Conservation (phyloP, 2,797 vertebrate species). For the Stomatorhinus walkeri region DNA sequence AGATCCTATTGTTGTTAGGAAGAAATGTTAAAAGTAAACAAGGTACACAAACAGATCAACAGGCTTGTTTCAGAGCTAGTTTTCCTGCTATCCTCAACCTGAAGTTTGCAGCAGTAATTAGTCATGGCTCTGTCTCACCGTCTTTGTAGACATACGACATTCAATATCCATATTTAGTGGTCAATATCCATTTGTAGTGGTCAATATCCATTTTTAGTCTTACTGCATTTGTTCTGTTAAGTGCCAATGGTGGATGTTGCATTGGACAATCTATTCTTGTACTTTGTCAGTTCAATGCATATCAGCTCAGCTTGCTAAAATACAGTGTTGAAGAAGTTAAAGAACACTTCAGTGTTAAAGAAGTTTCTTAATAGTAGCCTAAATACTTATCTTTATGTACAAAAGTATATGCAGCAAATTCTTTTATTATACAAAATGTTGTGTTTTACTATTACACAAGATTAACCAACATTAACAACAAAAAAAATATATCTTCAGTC, state of each 20-base stretch:
- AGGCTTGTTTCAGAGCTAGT: not conserved
- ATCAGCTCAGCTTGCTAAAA: not conserved
- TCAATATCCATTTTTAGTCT: not conserved
- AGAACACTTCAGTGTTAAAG: not conserved
- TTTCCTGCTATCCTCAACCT: not conserved
- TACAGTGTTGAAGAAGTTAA: not conserved
- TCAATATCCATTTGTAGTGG: too few relatives aligned
- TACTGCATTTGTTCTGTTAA: not conserved
- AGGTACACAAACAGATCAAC: not conserved
- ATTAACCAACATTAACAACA: not conserved
- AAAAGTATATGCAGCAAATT: not conserved
- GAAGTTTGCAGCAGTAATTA: not conserved
- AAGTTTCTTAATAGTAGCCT: not conserved
- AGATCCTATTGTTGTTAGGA: not conserved
- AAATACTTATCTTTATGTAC: not conserved
- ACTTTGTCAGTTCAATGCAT: not conserved
- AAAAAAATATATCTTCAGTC: not conserved
- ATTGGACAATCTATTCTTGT: not conserved
- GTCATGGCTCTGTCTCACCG: not conserved
- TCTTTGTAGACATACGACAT: not conserved
- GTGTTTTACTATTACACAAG: not conserved
- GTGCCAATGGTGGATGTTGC: not conserved
- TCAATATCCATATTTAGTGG: not conserved
- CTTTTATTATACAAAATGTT: not conserved
- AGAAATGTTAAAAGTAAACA: not conserved